Conservation (phyloP, 53 echinoderm and acorn worm genomes). For the Hippasteria phrygiana region DNA sequence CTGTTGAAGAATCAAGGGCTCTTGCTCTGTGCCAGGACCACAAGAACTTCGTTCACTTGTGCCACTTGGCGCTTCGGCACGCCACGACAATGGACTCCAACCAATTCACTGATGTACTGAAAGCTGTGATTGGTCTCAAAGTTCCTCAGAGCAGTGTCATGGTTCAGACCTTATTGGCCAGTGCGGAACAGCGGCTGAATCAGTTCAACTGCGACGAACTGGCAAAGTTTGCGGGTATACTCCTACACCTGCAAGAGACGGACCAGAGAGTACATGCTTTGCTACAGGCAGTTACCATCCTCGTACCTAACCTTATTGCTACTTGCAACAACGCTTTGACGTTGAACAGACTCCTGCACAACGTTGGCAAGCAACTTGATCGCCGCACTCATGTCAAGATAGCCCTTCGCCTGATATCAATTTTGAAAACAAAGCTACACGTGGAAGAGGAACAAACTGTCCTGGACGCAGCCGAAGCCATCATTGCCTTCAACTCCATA, state of each 20-base stretch:
- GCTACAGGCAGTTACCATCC: slow-evolving; percentile 46
- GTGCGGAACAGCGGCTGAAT: slow-evolving; percentile 64
- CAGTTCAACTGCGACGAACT: slow-evolving; percentile 47
- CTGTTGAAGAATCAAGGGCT: neutral
- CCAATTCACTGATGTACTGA: slow-evolving; percentile 41
- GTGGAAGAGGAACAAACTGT: neutral
- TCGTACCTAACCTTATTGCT: slow-evolving; percentile 36
- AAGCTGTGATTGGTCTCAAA: slow-evolving; percentile 50
- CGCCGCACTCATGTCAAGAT: neutral
- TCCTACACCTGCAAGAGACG: slow-evolving; percentile 22
- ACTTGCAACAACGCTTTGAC: neutral
- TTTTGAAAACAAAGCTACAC: slow-evolving; percentile 4
- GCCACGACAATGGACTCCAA: slow-evolving; percentile 64
- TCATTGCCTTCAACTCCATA: neutral
- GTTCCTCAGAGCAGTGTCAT: slow-evolving; percentile 65
- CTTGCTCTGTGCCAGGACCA: neutral
- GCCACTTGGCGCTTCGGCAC: slow-evolving; percentile 57
- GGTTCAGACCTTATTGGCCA: slow-evolving; percentile 58
- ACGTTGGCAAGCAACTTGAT: slow-evolving; percentile 22
- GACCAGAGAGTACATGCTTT: slow-evolving; percentile 55
- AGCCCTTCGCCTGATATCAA: slow-evolving; percentile 19
- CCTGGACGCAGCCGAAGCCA: neutral
- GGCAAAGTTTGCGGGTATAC: slow-evolving; percentile 31
- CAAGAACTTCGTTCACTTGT: slow-evolving; percentile 45
- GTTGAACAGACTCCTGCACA: slow-evolving; percentile 21